Evolutionary conservation across 2,113 vertebrate genomes (phyloP), one percentile per base, ranked within the genome.

Genomic region (Rhizomys pruinosus): DNA sequence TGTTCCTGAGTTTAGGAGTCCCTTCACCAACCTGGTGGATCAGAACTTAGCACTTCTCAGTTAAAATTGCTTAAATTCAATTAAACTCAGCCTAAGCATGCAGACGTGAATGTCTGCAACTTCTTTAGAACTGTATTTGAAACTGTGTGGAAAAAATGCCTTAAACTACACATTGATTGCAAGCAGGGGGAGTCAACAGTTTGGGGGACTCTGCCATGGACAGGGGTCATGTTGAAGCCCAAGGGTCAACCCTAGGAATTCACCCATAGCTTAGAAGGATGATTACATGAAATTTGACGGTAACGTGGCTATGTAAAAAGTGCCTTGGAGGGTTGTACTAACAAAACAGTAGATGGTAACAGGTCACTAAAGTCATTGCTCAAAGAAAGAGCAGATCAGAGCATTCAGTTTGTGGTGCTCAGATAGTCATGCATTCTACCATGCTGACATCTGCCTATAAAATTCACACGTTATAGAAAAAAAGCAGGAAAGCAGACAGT

Each of bases 381-480:
- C 55, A 37, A 71, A 77, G 85, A 90, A 78, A 63, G n/a, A 52
- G 10, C 82, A 94, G 42, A 61, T 52, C 82, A 76, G 16, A 95
- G 71, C 66, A 59, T 90, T 93, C 80, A 69, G 34, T 81, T 91
- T 59, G 11, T 94, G 80, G 94, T 42, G 77, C 80, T 95, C 97
- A 95, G 73, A 91, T 94, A 95, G 89, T 72, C 87, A 78, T 88
- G n/a, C 89, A n/a, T 86, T 74, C 93, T 66, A 93, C 92, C 32
- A 8, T 72, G 77, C 73, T 89, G 92, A 89, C 95, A 90, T 92
- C 82, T 84, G 34, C 57, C 91, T 91, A n/a, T 94, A 95, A 97
- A 94, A 94, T 90, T 94, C 95, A 92, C 94, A 95, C 93, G 79
- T 92, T 92, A 92, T 81, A 71, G 47, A 77, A 69, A 93, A 85